Percentiles rank a stretch among this genome's conserved stretches.
phyloP scores from a whole-genome alignment of 2,888 invertebrate species.

The Leptogaster cylindrica region DNA sequence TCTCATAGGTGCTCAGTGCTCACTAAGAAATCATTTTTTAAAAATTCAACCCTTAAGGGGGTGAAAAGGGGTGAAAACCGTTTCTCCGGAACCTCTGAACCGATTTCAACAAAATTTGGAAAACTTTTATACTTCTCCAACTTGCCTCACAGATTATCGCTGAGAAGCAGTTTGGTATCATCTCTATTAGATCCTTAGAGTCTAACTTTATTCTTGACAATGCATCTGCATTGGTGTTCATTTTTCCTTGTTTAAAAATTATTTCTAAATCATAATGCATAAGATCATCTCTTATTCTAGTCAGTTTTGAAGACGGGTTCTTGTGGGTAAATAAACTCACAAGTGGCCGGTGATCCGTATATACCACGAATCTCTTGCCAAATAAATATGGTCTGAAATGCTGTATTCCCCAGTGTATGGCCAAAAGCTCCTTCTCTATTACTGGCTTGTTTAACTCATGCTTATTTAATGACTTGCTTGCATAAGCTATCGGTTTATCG shows the following conservation, averaged over 20 bases:
- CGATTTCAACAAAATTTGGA: no score
- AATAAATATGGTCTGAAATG: slow-evolving; percentile 53
- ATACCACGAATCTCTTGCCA: slow-evolving; percentile 51
- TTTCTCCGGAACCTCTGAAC: no score
- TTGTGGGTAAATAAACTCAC: slow-evolving; percentile 49
- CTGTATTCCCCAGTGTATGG: slow-evolving; percentile 49
- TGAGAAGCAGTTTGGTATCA: slow-evolving; percentile 1
- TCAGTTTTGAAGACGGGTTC: slow-evolving; percentile 51
- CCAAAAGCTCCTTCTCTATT: slow-evolving; percentile 52
- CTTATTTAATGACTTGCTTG: slow-evolving; percentile 50
- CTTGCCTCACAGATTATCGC: no score
- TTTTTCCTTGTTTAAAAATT: slow-evolving; percentile 48
- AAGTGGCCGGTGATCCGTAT: slow-evolving; percentile 53
- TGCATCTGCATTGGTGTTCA: slow-evolving; percentile 46
- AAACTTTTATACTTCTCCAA: no score
- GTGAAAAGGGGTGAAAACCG: no score
- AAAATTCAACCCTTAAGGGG: no score
- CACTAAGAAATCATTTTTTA: no score
- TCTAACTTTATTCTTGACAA: slow-evolving; percentile 12
- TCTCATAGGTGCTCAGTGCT: no score
- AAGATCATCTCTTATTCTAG: slow-evolving; percentile 52
- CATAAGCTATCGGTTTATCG: slow-evolving; percentile 52
- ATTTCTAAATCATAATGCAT: slow-evolving; percentile 52
- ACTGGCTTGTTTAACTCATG: slow-evolving; percentile 51
- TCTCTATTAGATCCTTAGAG: not conserved